Evolutionary conservation across 1,140 invertebrate genomes (phyloP), one percentile per base, ranked within the genome.

Genomic region (Drosophila trapezifrons): DNA sequence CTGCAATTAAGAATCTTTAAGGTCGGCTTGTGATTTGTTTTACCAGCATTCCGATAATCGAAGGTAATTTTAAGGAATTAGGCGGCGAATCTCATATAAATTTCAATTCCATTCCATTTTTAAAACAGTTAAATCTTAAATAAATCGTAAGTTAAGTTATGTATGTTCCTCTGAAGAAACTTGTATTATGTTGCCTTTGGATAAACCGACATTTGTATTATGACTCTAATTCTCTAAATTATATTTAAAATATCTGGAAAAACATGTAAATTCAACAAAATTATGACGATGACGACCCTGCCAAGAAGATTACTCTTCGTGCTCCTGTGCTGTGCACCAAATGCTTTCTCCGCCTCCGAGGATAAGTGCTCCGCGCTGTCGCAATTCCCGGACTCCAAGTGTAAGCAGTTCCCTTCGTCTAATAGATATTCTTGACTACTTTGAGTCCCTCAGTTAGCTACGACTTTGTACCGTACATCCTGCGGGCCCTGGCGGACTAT

Each of bases 401-500:
- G 58, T 51, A 25, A 32, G 18, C 0, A 20, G 4, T 22, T 35
- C 0, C 0, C 17, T 52, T 17, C 4, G 8, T 46, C 9, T 2
- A 12, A 12, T 35, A 9, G 8, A 57, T 18, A 20, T 2, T 15
- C 3, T 15, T 25, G 10, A 35, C 15, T 18, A 6, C 4, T 38
- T 22, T 10, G 4, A 49, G 0, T 42, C 3, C 4, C 6, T n/a
- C n/a, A 67, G 46, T 22, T 12, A 59, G 35, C 37, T 51, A 20
- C 18, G 58, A 47, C 87, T 92, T 64, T 52, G 35, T 56, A 2
- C 46, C 42, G 10, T 35, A 92, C 54, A 92, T 94, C 49, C 49
- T 92, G 29, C 37, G 9, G 3, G 71, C 80, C 8, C 8, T 76
- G 6, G 57, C 46, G 3, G 49, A 38, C 8, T 85, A 74, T 42